Evolutionary conservation across 37 sponge, comb jelly and placozoan species (phyloP), one percentile per base, ranked within the genome.

Genomic region (Cladorhizidae sp.): DNA sequence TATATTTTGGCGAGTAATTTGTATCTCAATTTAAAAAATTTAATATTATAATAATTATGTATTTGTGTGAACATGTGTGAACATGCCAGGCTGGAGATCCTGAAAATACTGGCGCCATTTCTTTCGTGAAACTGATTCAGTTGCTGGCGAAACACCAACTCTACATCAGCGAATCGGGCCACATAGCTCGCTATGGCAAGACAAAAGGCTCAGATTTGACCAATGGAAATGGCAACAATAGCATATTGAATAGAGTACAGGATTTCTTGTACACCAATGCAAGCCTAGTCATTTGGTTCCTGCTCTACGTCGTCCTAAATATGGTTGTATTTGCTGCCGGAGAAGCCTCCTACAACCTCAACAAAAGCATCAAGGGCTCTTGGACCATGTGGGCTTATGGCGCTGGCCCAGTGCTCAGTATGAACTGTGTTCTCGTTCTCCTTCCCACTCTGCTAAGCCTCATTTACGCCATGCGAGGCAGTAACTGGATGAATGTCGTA

Each of bases 121-220:
- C 70, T 3, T 88, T 77, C 39, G 57, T 88, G 21, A 80, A 72
- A 31, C 73, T 88, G 54, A 77, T 88, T 37, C 70, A 70, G 39
- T 64, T 88, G 35, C 78, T 88, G 31, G 70, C 71, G 1, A 58
- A 88, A 37, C 88, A 88, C 49, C 83, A 80, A n/a, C 83, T 88
- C 75, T 82, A 88, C 73, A 82, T 88, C 40, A 88, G 83, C 37
- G 88, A 88, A 50, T 82, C 83, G 45, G 88, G 88, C 23, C 65
- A 77, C 28, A 88, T 88, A 29, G 88, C 73, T 3, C 82, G 83
- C 43, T 82, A 88, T 59, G 82, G 83, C 40, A 79, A 86, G 80
- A 86, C 86, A 50, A 86, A 86, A 45, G 73, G 80, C 3, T 3
- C 41, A 1, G 22, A 57, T 31, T 22, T 11, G n/a, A 39, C 29